A percentile compares a stretch with the other conserved stretches of the same genome.
These are phyloP conservation scores for Bombus soroeensis DNA, from an alignment of 1,140 invertebrate genomes.

Conservation along the genomic window DNA sequence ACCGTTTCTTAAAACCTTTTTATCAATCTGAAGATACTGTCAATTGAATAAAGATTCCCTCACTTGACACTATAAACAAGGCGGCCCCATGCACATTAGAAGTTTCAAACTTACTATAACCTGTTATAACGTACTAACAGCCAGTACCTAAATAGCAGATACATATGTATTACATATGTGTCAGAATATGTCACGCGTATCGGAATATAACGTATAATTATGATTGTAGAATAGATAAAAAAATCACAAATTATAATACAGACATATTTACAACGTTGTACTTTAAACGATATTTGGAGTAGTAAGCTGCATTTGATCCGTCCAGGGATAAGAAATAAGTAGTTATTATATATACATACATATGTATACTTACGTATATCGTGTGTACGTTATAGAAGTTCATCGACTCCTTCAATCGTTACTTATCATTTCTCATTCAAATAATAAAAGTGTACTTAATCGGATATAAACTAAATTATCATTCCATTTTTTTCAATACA, in stretches of 20 bases:
- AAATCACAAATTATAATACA: not conserved
- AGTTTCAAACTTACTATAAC: not conserved
- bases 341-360: not conserved
- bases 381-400: not conserved
- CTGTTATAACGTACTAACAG: too few relatives aligned
- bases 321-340: not conserved
- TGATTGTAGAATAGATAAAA: not conserved
- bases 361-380: not conserved
- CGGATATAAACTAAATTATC: not conserved
- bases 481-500: not conserved
- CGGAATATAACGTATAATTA: not conserved
- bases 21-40: not conserved
- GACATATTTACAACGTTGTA: too few relatives aligned
- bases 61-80: not conserved
- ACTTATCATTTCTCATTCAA: not conserved
- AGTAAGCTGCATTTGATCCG: not conserved
- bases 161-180: not conserved
- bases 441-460: not conserved
- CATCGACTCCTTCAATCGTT: not conserved
- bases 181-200: not conserved
- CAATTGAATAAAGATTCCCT: conserved; percentile 9
- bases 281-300: not conserved
- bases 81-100: not conserved
- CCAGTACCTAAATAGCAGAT: too few relatives aligned
- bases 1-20: conserved; percentile 8